These are phyloP conservation scores for Sula dactylatra DNA, from an alignment of 2,113 vertebrate genomes.

Conservation along the genomic window DNA sequence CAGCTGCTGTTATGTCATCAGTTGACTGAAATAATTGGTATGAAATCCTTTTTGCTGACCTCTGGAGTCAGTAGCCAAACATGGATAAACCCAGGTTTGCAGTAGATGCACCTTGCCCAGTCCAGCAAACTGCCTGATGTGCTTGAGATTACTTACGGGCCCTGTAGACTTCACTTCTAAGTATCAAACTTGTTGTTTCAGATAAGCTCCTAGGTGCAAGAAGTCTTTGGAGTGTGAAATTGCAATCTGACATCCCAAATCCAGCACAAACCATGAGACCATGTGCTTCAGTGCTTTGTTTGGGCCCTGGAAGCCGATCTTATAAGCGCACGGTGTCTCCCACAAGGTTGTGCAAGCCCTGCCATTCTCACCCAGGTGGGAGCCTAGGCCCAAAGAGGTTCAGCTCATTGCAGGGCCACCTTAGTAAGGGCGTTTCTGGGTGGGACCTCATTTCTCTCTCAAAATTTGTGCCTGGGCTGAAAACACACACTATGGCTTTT, in stretches of 20 bases:
- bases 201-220: neutral
- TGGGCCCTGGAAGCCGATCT: neutral
- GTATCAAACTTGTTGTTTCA: neutral
- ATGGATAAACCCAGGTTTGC: neutral
- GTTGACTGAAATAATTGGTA: neutral
- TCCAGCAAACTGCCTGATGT: neutral
- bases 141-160: neutral
- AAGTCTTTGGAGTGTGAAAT: neutral
- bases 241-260: neutral
- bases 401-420: neutral
- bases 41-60: neutral
- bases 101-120: neutral
- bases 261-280: neutral
- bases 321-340: fast-evolving
- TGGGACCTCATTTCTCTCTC: neutral
- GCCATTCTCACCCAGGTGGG: neutral
- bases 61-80: neutral
- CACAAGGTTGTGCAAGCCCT: neutral
- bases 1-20: neutral
- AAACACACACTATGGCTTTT: neutral
- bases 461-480: neutral
- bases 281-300: neutral
- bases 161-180: neutral
- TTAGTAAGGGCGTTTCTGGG: neutral
- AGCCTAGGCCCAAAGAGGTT: neutral